phyloP scores from a whole-genome alignment of 2,113 vertebrate genomes.

The Xenopus borealis region DNA sequence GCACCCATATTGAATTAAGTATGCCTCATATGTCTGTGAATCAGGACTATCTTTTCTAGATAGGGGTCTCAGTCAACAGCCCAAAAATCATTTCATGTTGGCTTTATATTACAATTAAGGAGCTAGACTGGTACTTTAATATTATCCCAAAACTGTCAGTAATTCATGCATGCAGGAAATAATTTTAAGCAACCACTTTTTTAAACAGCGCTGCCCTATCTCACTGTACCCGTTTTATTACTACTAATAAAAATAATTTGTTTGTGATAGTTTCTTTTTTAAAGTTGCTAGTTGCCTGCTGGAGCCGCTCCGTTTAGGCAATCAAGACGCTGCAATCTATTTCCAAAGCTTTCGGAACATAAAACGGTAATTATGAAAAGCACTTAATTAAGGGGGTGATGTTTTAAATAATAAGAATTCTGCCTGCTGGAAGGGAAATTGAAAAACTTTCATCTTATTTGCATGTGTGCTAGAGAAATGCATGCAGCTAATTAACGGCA shows the following conservation, averaged over 20 bases:
- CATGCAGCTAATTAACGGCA: slow-evolving; percentile 34
- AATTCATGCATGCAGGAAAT: too few species aligned
- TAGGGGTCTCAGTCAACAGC: too few species aligned
- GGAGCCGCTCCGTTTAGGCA: slow-evolving; percentile 24
- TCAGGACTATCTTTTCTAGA: too few species aligned
- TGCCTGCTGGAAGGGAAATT: slow-evolving; percentile 32
- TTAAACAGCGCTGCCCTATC: background rate
- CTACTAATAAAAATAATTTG: background rate
- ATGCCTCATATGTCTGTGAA: too few species aligned
- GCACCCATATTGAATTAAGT: too few species aligned
- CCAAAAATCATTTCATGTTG: too few species aligned
- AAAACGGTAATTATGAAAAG: slow-evolving; percentile 45
- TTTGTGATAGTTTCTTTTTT: background rate
- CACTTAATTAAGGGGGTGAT: slow-evolving; percentile 43
- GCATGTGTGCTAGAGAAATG: slow-evolving; percentile 16
- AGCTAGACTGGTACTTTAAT: too few species aligned
- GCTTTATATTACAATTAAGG: too few species aligned
- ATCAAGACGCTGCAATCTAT: slow-evolving; percentile 38
- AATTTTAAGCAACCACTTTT: background rate
- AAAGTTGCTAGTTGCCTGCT: slow-evolving; percentile 2
- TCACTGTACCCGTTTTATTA: background rate
- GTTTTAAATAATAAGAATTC: slow-evolving; percentile 45
- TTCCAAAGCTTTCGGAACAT: slow-evolving; percentile 34
- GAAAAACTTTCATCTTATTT: slow-evolving; percentile 33
- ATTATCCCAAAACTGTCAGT: too few species aligned